Conservation (phyloP, 2,888 invertebrate genomes). For the Orthonychiurus folsomi region DNA sequence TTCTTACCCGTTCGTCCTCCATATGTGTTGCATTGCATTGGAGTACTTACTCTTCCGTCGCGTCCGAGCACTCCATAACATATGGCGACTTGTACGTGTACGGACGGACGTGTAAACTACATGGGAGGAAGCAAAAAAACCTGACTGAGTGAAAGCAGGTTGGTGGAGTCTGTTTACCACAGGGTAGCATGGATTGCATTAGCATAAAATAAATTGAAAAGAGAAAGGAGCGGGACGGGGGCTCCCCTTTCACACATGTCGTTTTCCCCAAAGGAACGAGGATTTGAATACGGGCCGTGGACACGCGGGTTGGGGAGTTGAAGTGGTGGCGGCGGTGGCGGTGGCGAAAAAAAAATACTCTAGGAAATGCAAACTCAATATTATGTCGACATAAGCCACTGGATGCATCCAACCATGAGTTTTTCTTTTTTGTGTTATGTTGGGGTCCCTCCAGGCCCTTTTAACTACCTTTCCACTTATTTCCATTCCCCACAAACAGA, state of each 20-base stretch:
- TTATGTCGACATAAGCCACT: neutral
- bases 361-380: neutral
- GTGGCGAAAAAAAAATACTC: neutral
- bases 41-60: neutral
- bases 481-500: neutral
- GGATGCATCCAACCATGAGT: neutral
- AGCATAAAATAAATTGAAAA: constrained; percentile 1
- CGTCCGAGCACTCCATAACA: neutral
- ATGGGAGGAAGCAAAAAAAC: neutral
- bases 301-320: too few species aligned
- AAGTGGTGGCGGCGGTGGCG: too few species aligned
- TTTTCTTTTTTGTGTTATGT: neutral
- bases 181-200: neutral
- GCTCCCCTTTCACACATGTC: neutral
- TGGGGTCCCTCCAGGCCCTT: neutral
- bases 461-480: constrained; percentile 1
- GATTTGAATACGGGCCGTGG: too few species aligned
- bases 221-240: neutral
- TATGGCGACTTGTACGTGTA: neutral
- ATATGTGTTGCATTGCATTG: neutral
- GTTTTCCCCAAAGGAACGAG: too few species aligned
- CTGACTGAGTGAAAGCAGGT: neutral
- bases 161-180: neutral
- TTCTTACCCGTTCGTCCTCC: neutral
- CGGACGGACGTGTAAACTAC: neutral